phyloP scores from a whole-genome alignment of 2,888 invertebrate species.

The Cylindroiulus punctatus region DNA sequence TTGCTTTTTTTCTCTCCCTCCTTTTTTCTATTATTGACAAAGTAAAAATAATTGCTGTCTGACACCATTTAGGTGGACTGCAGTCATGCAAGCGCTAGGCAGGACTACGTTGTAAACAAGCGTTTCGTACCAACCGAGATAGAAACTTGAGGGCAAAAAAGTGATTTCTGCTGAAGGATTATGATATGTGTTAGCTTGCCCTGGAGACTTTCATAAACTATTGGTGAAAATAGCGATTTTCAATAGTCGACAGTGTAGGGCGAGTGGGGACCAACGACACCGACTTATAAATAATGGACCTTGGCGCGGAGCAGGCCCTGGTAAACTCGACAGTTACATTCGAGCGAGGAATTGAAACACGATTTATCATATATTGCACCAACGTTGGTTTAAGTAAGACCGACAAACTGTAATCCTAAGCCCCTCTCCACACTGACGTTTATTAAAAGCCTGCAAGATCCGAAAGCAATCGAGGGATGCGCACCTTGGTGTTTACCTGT shows the following conservation, averaged over 20 bases:
- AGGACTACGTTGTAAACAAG: conserved; percentile 21
- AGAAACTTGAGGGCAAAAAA: not conserved
- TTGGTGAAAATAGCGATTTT: conserved; percentile 37
- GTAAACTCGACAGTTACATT: conserved; percentile 41
- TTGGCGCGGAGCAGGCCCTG: not conserved
- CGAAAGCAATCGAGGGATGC: not conserved
- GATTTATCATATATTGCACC: conserved; percentile 32
- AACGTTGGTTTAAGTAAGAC: not conserved
- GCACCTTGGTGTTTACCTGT: conserved; percentile 20
- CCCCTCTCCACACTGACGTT: not conserved
- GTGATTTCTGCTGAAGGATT: conserved; percentile 37
- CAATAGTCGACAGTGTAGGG: not conserved
- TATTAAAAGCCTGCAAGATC: not conserved
- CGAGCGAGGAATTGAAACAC: conserved; percentile 34
- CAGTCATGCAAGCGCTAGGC: not conserved
- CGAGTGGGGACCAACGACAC: not conserved
- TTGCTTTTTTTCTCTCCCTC: conserved; percentile 9
- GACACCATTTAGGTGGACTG: conserved; percentile 48
- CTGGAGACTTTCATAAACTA: conserved; percentile 35
- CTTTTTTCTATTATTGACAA: not conserved
- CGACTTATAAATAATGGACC: conserved; percentile 40
- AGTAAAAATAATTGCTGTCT: conserved; percentile 50
- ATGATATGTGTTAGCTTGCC: conserved; percentile 40
- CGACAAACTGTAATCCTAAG: not conserved
- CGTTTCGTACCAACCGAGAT: not conserved